Base-by-base conservation (phyloP, 2,888 invertebrate species). In the Drosophila subquinaria region DNA sequence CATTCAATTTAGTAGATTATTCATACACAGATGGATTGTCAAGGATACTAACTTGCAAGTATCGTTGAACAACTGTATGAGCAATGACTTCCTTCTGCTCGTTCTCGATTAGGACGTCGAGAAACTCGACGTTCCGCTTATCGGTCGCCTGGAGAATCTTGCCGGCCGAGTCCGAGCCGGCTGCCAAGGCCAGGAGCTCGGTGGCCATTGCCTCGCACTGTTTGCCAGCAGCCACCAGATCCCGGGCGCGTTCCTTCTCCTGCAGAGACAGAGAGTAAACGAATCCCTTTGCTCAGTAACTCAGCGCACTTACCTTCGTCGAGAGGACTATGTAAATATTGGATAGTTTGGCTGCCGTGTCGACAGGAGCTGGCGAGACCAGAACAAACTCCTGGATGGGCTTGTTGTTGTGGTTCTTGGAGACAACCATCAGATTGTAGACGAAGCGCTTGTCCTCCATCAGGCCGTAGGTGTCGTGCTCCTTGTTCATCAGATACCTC, bases 401-500 rank as follows among this genome's bases (percentile, higher is more conserved):
- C 89, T 97, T 96, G 93, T 99, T 98, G 91, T 98, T 97, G 93
- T 98, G 95, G 93, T 97, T 97, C 93, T 98, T 98, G 27, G 98
- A 98, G 93, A 98, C 98, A 40, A 98, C 97, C 98, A 99, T 99
- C 89, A 99, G 94, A 92, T 99, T 99, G 93, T 98, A 99, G 57
- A 99, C 97, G 92, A 99, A 99, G 94, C 98, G 96, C 91, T 97
- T 96, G 92, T 99, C 99, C 79, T 99, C 99, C 98, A 99, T 99
- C 11, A 99, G 94, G 6, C 96, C 96, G 91, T 99, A 98, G 0
- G 99, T 98, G 91, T 99, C 98, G 92, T 99, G 99, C 90, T 99
- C 99, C 93, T 98, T 98, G 89, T 97, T 97, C 94, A 99, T 95
- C 69, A 99, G 94, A 93, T 98, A 99, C 91, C 98, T 97, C 62